phyloP scores from a whole-genome alignment of 2,888 invertebrate genomes.

The Ophraella communa region DNA sequence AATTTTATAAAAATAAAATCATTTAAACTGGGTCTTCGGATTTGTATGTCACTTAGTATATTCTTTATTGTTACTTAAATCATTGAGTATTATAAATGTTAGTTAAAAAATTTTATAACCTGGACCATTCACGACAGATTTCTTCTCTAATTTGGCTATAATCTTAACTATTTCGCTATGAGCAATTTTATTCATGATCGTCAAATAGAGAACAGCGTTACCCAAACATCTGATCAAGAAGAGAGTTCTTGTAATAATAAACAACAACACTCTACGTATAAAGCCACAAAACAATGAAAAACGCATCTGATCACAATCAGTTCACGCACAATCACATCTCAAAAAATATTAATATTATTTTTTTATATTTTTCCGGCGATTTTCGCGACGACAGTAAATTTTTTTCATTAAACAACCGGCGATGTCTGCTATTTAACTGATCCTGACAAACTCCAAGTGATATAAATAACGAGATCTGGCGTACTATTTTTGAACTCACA shows the following conservation, averaged over 20 bases:
- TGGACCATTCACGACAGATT: conserved; percentile 26
- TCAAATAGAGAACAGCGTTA: conserved; percentile 23
- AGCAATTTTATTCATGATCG: conserved; percentile 36
- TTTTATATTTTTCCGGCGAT: neutral
- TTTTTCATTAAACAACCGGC: conserved; percentile 5
- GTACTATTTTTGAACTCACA: conserved; percentile 32
- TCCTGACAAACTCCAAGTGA: conserved; percentile 33
- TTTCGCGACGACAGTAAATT: conserved; percentile 3
- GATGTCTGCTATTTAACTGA: conserved; percentile 20
- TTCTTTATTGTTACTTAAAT: too few species aligned
- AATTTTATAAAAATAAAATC: too few species aligned
- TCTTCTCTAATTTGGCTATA: conserved; percentile 38
- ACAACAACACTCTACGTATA: conserved; percentile 30
- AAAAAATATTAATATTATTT: conserved; percentile 1
- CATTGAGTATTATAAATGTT: neutral
- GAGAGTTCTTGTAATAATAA: conserved; percentile 17
- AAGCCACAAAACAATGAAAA: conserved; percentile 28
- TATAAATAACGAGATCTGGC: conserved; percentile 34
- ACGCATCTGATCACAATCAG: conserved; percentile 32
- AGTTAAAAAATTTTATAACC: conserved; percentile 26
- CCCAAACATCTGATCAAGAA: conserved; percentile 32
- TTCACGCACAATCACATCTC: conserved; percentile 17
- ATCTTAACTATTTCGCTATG: conserved; percentile 40
- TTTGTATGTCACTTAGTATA: too few species aligned
- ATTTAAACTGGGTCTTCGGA: too few species aligned